Conservation (phyloP, 2,797 vertebrate genomes). For the Halcyon badia region DNA sequence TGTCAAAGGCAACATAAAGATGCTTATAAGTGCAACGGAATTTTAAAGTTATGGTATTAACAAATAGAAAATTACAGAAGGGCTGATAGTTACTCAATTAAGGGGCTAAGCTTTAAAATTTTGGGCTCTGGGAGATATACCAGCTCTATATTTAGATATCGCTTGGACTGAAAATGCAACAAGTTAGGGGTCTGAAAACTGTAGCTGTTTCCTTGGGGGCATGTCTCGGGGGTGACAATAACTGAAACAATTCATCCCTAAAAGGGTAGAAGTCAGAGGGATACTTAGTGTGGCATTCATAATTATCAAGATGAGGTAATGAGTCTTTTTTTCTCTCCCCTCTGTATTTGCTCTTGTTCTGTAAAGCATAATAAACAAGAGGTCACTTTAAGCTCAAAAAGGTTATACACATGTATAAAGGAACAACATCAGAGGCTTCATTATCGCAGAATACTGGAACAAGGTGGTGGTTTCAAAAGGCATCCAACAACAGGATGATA, state of each 20-base stretch:
- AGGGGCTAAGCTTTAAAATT: background rate
- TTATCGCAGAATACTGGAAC: background rate
- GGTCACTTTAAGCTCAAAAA: background rate
- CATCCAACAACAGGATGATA: background rate
- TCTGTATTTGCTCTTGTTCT: background rate
- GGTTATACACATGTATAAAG: background rate
- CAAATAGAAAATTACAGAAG: background rate
- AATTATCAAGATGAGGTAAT: background rate
- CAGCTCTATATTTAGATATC: background rate
- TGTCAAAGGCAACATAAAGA: background rate
- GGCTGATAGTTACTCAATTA: background rate
- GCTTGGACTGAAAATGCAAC: background rate
- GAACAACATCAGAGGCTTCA: background rate
- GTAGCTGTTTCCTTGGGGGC: background rate
- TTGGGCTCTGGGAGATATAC: background rate
- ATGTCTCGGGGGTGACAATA: background rate
- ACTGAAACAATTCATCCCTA: background rate
- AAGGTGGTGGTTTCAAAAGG: background rate
- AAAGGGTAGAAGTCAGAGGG: background rate
- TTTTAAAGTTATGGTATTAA: background rate
- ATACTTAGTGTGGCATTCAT: background rate
- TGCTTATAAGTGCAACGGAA: background rate
- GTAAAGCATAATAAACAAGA: background rate
- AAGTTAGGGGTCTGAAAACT: background rate
- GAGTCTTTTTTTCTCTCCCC: fast-evolving